phyloP scores from a whole-genome alignment of 2,888 invertebrate genomes.

The Tridacna crocea region DNA sequence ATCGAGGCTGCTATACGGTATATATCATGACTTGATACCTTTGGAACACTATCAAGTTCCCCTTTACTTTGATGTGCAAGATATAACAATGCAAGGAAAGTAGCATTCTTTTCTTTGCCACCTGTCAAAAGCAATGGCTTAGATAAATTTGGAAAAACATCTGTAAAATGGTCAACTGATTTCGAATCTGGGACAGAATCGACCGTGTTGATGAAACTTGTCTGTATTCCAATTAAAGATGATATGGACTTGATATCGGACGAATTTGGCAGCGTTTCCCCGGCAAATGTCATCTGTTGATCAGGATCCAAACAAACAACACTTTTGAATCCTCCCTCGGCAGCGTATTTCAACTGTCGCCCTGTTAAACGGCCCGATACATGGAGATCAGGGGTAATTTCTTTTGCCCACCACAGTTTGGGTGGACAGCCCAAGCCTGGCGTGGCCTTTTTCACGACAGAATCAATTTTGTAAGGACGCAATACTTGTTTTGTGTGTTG shows the following conservation, averaged over 20 bases:
- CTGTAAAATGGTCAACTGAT: neutral
- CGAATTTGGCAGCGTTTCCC: slow-evolving; percentile 5
- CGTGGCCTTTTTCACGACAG: neutral
- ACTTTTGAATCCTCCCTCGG: slow-evolving; percentile 24
- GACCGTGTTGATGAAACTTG: neutral
- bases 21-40: neutral
- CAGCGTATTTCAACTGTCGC: slow-evolving; percentile 25
- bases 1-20: slow-evolving; percentile 9
- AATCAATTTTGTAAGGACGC: neutral
- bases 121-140: slow-evolving; percentile 4
- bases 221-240: neutral
- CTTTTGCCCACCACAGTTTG: slow-evolving; percentile 29
- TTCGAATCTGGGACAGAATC: neutral
- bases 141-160: neutral
- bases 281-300: slow-evolving; percentile 1
- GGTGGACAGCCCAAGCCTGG: slow-evolving; percentile 22
- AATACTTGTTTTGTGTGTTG: neutral
- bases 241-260: slow-evolving; percentile 8
- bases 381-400: slow-evolving; percentile 19
- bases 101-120: neutral
- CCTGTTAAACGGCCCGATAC: slow-evolving; percentile 12
- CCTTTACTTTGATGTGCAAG: neutral
- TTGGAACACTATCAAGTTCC: neutral
- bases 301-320: slow-evolving; percentile 12
- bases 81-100: slow-evolving; percentile 13